Conservation (phyloP, 2,797 vertebrate species). For the Aphelocoma californica region DNA sequence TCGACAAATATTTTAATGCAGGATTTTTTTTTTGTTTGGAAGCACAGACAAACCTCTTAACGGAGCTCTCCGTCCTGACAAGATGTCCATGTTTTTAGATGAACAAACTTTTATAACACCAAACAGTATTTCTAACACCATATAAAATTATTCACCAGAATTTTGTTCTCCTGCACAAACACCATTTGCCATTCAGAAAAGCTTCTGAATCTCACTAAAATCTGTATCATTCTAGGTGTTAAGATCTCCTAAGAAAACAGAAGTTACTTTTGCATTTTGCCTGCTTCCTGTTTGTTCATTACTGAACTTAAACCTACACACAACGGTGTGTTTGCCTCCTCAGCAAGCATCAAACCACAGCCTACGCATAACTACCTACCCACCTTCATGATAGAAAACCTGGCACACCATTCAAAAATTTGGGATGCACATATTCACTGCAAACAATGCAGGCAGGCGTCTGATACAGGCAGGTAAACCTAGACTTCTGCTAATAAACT, state of each 20-base stretch:
- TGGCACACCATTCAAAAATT: neutral
- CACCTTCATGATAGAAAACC: neutral
- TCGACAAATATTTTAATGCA: neutral
- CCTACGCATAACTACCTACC: neutral
- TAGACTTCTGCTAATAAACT: neutral
- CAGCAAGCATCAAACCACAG: neutral
- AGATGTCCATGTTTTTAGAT: neutral
- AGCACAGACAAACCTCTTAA: neutral
- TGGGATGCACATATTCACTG: neutral
- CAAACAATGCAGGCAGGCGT: neutral
- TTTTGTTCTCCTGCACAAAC: neutral
- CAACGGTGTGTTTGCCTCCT: neutral
- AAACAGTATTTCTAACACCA: neutral
- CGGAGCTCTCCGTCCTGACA: neutral
- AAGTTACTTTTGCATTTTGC: neutral
- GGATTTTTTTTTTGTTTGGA: neutral
- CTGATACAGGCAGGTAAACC: neutral
- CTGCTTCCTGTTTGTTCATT: conserved; percentile 37
- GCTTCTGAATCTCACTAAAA: neutral
- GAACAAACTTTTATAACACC: neutral
- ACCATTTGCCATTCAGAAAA: neutral
- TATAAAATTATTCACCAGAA: neutral
- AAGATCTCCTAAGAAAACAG: neutral
- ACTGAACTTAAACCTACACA: neutral
- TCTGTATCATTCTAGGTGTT: neutral